Evolutionary conservation across 2,797 vertebrate species (phyloP).

Genomic region (Scarus forsteni): DNA sequence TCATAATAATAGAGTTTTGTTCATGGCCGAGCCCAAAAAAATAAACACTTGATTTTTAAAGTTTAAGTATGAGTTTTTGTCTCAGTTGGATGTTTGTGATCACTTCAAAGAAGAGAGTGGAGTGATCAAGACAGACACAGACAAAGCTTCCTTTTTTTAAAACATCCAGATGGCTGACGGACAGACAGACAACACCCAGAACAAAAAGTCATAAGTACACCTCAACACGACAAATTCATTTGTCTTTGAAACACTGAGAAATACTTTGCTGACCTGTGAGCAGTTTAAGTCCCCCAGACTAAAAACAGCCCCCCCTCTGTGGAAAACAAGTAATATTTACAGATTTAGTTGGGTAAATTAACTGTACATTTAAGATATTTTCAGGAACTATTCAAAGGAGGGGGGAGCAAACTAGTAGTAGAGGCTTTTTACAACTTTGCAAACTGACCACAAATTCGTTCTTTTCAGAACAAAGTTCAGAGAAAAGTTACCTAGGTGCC

Average conservation of each 20-base stretch:
- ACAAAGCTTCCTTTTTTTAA: conserved; percentile 9
- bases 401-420: too few relatives aligned
- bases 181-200: conserved; percentile 42
- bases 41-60: conserved; percentile 16
- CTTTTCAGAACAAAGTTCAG: too few relatives aligned
- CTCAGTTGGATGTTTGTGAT: neutral
- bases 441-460: too few relatives aligned
- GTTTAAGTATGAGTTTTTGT: neutral
- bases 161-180: conserved; percentile 28
- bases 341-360: too few relatives aligned
- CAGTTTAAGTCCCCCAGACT: neutral
- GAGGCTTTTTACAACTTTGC: too few relatives aligned
- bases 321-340: neutral
- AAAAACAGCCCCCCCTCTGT: neutral
- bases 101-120: conserved; percentile 16
- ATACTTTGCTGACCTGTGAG: neutral
- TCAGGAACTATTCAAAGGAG: too few relatives aligned
- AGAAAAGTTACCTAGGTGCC: too few relatives aligned
- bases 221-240: neutral
- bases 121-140: conserved; percentile 34
- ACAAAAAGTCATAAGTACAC: conserved; percentile 15
- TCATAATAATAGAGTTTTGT: too few relatives aligned
- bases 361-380: too few relatives aligned
- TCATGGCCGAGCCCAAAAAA: neutral
- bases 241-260: neutral